Evolutionary conservation across 2,888 invertebrate species (phyloP).

Genomic region (Hydroisotoma schaefferi): DNA sequence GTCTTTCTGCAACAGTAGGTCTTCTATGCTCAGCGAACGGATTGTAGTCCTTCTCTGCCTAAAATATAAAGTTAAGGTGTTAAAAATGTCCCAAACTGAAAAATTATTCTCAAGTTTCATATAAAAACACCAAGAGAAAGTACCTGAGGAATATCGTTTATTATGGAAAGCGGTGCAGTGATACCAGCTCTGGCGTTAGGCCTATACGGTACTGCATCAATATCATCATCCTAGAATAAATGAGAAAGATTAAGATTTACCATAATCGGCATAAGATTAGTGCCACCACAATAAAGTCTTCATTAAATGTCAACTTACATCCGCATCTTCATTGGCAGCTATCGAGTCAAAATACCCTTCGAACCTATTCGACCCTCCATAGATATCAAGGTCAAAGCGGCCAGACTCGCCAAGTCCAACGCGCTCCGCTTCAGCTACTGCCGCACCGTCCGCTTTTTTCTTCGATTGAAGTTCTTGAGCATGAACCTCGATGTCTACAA

Average conservation of each 20-base stretch:
- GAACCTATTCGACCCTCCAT: slow-evolving; percentile 75
- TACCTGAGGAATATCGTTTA: slow-evolving; percentile 88
- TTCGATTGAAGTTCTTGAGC: slow-evolving; percentile 85
- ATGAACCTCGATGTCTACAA: slow-evolving; percentile 94
- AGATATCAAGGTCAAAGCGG: slow-evolving; percentile 88
- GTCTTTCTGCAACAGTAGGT: slow-evolving; percentile 90
- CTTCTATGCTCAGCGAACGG: slow-evolving; percentile 88
- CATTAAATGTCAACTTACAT: slow-evolving; percentile 54
- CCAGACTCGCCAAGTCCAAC: slow-evolving; percentile 81
- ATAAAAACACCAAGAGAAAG: slow-evolving; percentile 40
- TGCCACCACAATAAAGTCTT: not conserved
- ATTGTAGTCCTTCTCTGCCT: slow-evolving; percentile 90
- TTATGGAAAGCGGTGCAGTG: slow-evolving; percentile 79
- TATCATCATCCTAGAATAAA: slow-evolving; percentile 68
- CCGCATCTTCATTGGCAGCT: slow-evolving; percentile 91
- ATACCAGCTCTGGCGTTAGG: slow-evolving; percentile 71
- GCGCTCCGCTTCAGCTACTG: slow-evolving; percentile 62
- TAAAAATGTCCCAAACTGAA: not conserved
- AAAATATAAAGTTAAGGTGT: slow-evolving; percentile 46
- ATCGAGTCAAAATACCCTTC: slow-evolving; percentile 96
- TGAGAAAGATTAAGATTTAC: not conserved
- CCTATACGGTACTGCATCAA: slow-evolving; percentile 56
- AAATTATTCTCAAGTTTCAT: not conserved
- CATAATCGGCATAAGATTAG: not conserved
- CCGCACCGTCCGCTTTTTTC: slow-evolving; percentile 63